These are phyloP conservation scores for Silurus lanzhouensis DNA, from an alignment of 2,797 vertebrate genomes.

Conservation along the genomic window DNA sequence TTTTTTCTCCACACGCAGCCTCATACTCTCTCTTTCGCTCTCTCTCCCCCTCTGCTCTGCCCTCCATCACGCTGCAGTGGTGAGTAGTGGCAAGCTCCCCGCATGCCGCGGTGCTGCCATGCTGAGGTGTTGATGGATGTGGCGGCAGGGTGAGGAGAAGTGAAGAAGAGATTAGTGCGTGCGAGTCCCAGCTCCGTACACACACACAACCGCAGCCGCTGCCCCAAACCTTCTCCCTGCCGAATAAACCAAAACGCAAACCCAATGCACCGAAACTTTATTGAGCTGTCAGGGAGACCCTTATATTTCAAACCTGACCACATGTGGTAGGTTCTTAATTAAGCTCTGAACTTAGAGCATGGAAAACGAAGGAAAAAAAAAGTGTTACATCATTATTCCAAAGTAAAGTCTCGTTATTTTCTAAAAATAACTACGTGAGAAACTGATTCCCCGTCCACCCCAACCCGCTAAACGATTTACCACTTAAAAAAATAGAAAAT, in stretches of 20 bases:
- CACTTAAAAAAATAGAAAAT: neutral
- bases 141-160: slow-evolving; percentile 43
- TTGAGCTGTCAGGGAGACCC: neutral
- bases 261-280: neutral
- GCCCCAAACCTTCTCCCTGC: slow-evolving; percentile 33
- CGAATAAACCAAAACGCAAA: slow-evolving; percentile 8
- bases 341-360: neutral
- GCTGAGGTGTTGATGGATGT: slow-evolving; percentile 58
- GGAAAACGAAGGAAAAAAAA: neutral
- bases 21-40: neutral
- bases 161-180: slow-evolving; percentile 30
- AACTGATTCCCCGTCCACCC: neutral
- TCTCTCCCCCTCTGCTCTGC: slow-evolving; percentile 7
- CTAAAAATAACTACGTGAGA: neutral
- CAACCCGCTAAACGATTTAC: neutral
- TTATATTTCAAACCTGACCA: neutral
- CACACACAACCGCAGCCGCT: slow-evolving; percentile 19
- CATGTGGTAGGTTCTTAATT: slow-evolving; percentile 12
- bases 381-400: neutral
- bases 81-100: slow-evolving; percentile 42
- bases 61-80: slow-evolving; percentile 27
- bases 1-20: slow-evolving; percentile 16
- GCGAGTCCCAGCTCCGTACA: slow-evolving; percentile 31
- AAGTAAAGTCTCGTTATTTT: neutral
- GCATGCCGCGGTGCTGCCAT: slow-evolving; percentile 41